A percentile compares a stretch with the other conserved stretches of the same genome.
phyloP scores from a whole-genome alignment of 2,113 vertebrate genomes.

The Anhinga anhinga region DNA sequence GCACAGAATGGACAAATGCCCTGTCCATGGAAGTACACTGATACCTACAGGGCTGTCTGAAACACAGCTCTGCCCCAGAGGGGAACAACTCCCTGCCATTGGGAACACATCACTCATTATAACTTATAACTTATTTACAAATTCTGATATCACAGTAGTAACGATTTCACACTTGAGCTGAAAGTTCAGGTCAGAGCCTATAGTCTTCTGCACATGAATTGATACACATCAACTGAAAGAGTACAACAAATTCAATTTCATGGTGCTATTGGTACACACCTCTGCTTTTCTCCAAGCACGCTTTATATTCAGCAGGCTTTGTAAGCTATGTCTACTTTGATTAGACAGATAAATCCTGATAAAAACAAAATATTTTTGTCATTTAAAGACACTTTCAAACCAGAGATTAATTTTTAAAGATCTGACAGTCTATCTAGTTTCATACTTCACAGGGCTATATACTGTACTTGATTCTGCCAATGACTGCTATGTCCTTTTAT shows the following conservation, averaged over 20 bases:
- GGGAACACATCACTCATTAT: background rate
- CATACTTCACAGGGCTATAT: background rate
- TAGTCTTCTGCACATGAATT: background rate
- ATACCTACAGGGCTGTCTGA: background rate
- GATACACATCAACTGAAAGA: background rate
- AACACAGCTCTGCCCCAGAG: background rate
- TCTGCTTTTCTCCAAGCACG: background rate
- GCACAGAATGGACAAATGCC: background rate
- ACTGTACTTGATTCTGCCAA: background rate
- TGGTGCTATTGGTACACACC: background rate
- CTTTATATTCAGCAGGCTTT: background rate
- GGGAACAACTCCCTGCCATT: background rate
- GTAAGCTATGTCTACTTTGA: background rate
- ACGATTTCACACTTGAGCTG: background rate
- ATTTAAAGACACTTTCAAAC: background rate
- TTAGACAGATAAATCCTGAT: background rate
- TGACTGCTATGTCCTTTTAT: background rate
- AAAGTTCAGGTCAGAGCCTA: background rate
- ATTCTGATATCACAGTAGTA: background rate
- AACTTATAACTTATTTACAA: background rate
- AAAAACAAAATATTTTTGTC: background rate
- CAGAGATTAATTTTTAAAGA: slow-evolving; percentile 14
- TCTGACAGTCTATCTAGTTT: background rate
- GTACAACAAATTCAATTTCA: background rate
- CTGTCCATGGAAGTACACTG: fast-evolving